These are phyloP conservation scores for Charina bottae DNA, from an alignment of 2,113 vertebrate genomes.

Conservation along the genomic window DNA sequence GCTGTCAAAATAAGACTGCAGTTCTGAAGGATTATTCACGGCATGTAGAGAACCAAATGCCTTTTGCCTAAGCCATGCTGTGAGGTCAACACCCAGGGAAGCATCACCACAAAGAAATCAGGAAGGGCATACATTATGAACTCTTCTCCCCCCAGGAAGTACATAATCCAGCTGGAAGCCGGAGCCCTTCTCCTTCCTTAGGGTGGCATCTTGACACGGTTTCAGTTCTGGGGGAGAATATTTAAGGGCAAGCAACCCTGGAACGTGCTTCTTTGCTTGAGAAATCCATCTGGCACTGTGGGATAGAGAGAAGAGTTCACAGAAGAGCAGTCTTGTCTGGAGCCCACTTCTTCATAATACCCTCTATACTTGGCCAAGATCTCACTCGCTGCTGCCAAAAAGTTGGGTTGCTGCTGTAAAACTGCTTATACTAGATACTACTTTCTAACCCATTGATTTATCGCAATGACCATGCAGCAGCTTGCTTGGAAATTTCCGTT, in stretches of 20 bases:
- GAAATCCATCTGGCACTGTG: neutral
- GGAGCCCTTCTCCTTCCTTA: neutral
- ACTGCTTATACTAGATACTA: neutral
- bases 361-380: neutral
- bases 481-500: neutral
- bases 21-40: conserved; percentile 19
- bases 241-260: neutral
- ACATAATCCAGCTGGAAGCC: conserved; percentile 13
- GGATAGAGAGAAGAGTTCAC: neutral
- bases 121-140: neutral
- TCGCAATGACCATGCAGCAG: neutral
- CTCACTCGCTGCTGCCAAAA: neutral
- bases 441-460: neutral
- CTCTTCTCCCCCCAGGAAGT: conserved; percentile 1
- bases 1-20: conserved; percentile 44
- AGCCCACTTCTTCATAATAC: neutral
- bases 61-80: neutral
- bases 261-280: conserved; percentile 20
- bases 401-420: neutral
- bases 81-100: conserved; percentile 1
- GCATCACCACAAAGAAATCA: conserved; percentile 27
- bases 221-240: neutral
- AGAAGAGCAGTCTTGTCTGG: neutral
- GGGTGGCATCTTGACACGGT: neutral
- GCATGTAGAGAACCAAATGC: conserved; percentile 4